phyloP scores from a whole-genome alignment of 1,140 invertebrate species.

The Paraescarpia echinospica region DNA sequence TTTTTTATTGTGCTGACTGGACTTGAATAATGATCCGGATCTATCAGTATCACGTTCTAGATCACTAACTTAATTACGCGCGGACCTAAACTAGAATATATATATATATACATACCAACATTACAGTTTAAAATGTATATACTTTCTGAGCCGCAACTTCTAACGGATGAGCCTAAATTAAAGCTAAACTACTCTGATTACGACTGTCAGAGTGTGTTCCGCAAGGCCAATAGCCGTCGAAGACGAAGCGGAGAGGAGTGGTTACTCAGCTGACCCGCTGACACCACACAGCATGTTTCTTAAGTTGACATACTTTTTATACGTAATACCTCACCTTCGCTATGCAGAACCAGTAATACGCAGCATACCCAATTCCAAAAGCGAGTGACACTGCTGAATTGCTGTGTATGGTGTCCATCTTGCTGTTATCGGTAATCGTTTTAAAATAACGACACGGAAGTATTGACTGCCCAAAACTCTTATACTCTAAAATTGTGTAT shows the following conservation, averaged over 20 bases:
- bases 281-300: background rate
- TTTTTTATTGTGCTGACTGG: too few species aligned
- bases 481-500: too few species aligned
- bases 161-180: background rate
- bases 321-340: background rate
- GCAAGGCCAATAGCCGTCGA: background rate
- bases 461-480: background rate
- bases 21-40: background rate
- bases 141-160: background rate
- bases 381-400: background rate
- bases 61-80: too few species aligned
- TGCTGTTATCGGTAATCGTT: background rate
- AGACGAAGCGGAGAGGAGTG: too few species aligned
- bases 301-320: background rate
- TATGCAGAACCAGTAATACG: background rate
- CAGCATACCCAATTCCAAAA: background rate
- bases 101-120: background rate
- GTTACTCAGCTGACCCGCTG: background rate
- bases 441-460: background rate
- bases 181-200: background rate
- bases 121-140: background rate
- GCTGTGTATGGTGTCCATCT: background rate
- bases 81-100: too few species aligned
- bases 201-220: background rate
- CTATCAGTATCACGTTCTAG: background rate